Base-by-base conservation (phyloP, 2,888 invertebrate species). In the Parasteatoda lunata region DNA sequence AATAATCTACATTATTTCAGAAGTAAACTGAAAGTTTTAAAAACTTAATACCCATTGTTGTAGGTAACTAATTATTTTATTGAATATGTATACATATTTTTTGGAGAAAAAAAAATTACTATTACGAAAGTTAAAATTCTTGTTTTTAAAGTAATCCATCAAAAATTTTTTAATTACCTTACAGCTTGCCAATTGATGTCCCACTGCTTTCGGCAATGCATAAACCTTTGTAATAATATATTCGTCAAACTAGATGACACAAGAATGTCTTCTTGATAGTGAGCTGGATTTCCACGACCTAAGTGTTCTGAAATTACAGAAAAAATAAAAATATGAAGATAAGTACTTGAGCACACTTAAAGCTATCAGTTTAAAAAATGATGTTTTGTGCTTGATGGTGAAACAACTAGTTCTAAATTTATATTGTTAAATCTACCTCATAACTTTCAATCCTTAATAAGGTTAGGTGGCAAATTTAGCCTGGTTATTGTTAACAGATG, bases 221-320 rank as follows among this genome's bases (percentile, higher is more conserved):
- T 89, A 89, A 89, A 89, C 89, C 89, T 89, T 84, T 84, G 84
- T 82, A 80, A 79, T 65, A 52, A 81, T 83, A 78, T 93, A 93
- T 94, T 94, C 94, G 92, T 93, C 93, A 93, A 93, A 93, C 93
- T 94, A 93, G 93, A 94, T 94, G 94, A 94, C 94, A 94, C 94
- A 93, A 94, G 54, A 94, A 92, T 92, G 70, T 88, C 93, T 93
- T 93, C 93, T 91, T 92, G 91, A 90, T 91, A 92, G 93, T 93
- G 93, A 94, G 94, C 94, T 93, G 94, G 94, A 94, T 94, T 96
- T 96, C 95, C 95, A 95, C 96, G 95, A 95, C 96, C 96, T 96
- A 96, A 96, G 96, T 96, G 95, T 96, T 96, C 97, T 97, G 94
- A 1, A 95, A 91, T 59, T 30, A 30, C 2, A 30, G 30, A 30